Evolutionary conservation across 2,888 invertebrate species (phyloP).

Genomic region (Eupithecia tripunctaria): DNA sequence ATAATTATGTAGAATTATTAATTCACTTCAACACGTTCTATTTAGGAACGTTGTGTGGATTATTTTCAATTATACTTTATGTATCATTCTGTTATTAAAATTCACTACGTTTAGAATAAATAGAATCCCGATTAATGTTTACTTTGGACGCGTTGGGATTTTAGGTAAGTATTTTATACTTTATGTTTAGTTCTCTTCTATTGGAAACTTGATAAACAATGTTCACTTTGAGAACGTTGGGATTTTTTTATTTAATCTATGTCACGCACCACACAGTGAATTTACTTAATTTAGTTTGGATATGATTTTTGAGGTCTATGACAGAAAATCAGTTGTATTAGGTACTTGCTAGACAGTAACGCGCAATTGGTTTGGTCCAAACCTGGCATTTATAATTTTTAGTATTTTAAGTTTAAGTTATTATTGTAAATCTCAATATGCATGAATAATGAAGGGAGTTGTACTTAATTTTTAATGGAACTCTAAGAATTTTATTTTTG

Average conservation of each 20-base stretch:
- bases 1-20: not conserved
- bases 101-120: not conserved
- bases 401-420: constrained; percentile 27
- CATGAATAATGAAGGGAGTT: constrained; percentile 21
- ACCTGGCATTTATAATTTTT: constrained; percentile 14
- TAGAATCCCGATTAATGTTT: not conserved
- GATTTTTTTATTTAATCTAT: not conserved
- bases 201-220: not conserved
- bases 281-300: not conserved
- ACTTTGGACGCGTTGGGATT: not conserved
- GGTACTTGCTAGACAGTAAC: not conserved
- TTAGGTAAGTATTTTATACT: not conserved
- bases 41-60: not conserved
- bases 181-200: not conserved
- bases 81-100: not conserved
- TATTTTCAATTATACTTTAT: not conserved
- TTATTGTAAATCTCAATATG: constrained; percentile 30
- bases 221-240: not conserved
- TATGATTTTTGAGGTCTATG: not conserved
- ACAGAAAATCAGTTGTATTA: not conserved
- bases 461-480: constrained; percentile 15
- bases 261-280: not conserved
- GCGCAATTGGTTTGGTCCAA: not conserved
- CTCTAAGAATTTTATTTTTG: not conserved
- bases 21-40: not conserved